phyloP scores from a whole-genome alignment of 2,797 vertebrate genomes.

The Brotogeris chrysoptera region DNA sequence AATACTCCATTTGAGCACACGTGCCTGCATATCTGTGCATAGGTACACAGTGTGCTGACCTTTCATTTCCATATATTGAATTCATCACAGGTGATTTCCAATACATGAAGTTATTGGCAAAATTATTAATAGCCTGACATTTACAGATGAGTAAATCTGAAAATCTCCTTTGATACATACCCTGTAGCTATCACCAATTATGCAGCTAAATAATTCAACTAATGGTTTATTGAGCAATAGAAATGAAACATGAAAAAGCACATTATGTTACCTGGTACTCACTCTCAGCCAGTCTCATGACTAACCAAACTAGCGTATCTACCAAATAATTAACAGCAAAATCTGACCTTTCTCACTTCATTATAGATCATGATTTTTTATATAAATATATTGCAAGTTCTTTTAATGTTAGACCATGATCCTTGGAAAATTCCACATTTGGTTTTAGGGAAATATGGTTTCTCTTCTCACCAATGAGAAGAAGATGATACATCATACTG shows the following conservation, averaged over 20 bases:
- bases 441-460: not conserved
- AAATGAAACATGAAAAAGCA: not conserved
- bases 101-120: not conserved
- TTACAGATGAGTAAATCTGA: not conserved
- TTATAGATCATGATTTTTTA: not conserved
- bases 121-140: not conserved
- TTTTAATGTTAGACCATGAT: not conserved
- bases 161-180: not conserved
- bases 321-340: not conserved
- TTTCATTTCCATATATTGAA: not conserved
- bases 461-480: not conserved
- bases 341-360: not conserved
- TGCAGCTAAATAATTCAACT: not conserved
- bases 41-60: not conserved
- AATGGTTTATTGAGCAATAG: not conserved
- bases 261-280: accelerated
- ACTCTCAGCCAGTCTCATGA: not conserved
- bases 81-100: not conserved
- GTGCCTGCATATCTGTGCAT: not conserved
- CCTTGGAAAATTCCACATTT: not conserved
- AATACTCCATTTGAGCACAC: accelerated
- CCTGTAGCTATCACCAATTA: not conserved
- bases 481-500: not conserved
- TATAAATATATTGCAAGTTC: not conserved
- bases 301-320: not conserved